Evolutionary conservation across 2,888 invertebrate species (phyloP), one percentile per base, ranked within the genome.

Genomic region (Aleiodes leptofemur): DNA sequence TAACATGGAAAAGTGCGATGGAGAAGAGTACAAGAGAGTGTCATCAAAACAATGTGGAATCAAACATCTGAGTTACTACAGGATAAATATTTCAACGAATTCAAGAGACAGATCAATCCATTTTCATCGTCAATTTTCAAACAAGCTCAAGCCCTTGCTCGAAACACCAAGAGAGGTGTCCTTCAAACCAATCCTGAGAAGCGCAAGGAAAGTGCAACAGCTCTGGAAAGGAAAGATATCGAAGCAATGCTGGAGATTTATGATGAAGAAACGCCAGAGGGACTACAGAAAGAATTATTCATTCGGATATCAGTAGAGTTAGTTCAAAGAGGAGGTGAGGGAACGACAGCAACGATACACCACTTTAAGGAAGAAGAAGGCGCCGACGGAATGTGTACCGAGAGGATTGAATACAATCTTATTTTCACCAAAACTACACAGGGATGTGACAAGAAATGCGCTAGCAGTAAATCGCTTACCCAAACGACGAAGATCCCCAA

Each of bases 1-100:
- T 16, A 82, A 82, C 55, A 81, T 79, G 80, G 77, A 72, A 53
- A 77, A 77, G 56, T 23, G 29, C n/a, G 56, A 81, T 76, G 81
- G 81, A 55, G 29, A 78, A 31, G 76, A 78, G 43, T 79, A 78
- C 59, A 81, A 82, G 71, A 75, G 79, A 71, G 48, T 11, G 9
- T 56, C 8, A 34, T 79, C 1, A 79, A 81, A 61, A 70, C 69
- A 23, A 77, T 77, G 64, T 81, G 78, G 82, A 82, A 80, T 77
- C 56, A 61, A 31, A 78, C 78, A 43, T 78, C 78, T 16, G 76
- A 81, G 75, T 70, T 78, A 69, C 43, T 78, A 6, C 74, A 79
- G 73, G 78, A 78, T 23, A 81, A 78, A 64, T 82, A 78, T 70
- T 78, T 70, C 53, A 73, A 75, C 16, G 76, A 80, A 9, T 78